phyloP scores from a whole-genome alignment of 2,797 vertebrate genomes.

The Lepilemur ruficaudatus region DNA sequence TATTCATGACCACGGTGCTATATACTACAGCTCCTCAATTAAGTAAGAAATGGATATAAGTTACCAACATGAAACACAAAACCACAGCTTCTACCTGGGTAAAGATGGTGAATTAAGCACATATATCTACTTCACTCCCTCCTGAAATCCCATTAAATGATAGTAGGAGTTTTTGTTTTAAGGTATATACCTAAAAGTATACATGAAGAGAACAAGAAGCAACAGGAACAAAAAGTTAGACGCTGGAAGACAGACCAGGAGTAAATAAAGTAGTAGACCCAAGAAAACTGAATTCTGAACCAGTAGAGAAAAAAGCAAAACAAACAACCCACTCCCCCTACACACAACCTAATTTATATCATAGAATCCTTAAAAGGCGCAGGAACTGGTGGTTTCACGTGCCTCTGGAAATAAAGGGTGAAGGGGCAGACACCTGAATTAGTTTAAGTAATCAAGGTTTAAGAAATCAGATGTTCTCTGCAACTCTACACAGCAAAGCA shows the following conservation, averaged over 20 bases:
- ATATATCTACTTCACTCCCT: background rate
- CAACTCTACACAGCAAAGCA: background rate
- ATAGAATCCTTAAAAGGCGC: background rate
- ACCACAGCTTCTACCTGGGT: background rate
- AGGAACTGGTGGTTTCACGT: background rate
- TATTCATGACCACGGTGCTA: background rate
- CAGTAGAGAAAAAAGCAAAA: background rate
- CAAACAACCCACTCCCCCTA: background rate
- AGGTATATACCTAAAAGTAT: background rate
- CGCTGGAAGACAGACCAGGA: background rate
- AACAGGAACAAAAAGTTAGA: background rate
- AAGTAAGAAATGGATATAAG: background rate
- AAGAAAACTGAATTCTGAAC: background rate
- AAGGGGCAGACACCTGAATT: background rate
- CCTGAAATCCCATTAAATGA: background rate
- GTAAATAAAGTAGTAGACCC: background rate
- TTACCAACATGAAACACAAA: background rate
- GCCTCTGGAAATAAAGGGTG: background rate
- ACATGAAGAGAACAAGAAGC: background rate
- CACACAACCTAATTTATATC: background rate
- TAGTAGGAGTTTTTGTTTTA: constrained; percentile 9
- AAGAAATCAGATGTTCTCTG: background rate
- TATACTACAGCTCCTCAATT: background rate
- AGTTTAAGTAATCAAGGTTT: background rate
- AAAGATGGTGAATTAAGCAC: background rate